Conservation (phyloP, 2,888 invertebrate species). For the Spialia ferax region DNA sequence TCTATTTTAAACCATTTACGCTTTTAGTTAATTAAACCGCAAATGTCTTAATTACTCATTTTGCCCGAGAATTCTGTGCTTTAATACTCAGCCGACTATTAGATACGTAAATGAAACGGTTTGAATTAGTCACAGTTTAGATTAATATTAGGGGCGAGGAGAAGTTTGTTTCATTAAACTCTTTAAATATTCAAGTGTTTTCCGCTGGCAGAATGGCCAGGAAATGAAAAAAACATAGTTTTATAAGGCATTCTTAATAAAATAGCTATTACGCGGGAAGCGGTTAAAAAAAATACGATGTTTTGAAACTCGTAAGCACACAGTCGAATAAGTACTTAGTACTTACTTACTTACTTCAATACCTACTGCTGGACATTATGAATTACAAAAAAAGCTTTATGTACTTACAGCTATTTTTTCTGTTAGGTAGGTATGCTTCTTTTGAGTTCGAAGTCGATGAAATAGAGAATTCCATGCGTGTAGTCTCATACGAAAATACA, state of each 20-base stretch:
- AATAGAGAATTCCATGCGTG: no score
- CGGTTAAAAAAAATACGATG: not conserved
- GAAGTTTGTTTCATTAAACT: slow-evolving; percentile 28
- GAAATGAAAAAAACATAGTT: slow-evolving; percentile 29
- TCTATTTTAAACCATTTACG: slow-evolving; percentile 36
- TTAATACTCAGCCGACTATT: slow-evolving; percentile 18
- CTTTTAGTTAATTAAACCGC: slow-evolving; percentile 37
- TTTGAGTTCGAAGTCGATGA: no score
- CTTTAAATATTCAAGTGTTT: slow-evolving; percentile 23
- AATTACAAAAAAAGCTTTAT: no score
- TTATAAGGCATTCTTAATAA: slow-evolving; percentile 6
- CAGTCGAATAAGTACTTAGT: no score
- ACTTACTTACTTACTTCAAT: no score
- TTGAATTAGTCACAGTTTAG: slow-evolving; percentile 34
- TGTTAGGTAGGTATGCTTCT: no score
- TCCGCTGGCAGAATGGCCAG: slow-evolving; percentile 32
- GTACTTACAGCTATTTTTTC: no score
- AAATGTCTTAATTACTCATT: slow-evolving; percentile 37
- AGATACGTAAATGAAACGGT: slow-evolving; percentile 34
- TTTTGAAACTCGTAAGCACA: no score
- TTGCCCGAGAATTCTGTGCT: slow-evolving; percentile 28
- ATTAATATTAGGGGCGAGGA: slow-evolving; percentile 29
- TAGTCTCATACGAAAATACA: no score
- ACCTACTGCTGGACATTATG: no score
- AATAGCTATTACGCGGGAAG: slow-evolving; percentile 14